Percentiles rank a stretch among this genome's conserved stretches.
These are phyloP conservation scores for Bombus waltoni DNA, from an alignment of 1,140 invertebrate species.

Conservation along the genomic window DNA sequence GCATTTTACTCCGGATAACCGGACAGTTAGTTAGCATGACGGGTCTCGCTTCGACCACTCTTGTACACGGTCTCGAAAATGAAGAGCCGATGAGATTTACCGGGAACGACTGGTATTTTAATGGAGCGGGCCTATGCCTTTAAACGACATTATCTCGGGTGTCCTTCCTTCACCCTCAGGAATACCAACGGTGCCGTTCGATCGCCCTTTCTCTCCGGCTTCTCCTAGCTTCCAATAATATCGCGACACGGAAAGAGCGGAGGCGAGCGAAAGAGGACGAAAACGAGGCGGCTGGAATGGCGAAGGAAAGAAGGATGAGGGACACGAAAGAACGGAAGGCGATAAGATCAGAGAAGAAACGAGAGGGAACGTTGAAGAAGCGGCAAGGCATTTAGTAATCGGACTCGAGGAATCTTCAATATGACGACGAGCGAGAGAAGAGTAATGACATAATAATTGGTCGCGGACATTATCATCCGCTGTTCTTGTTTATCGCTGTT, in stretches of 20 bases:
- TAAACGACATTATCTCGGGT: conserved; percentile 62
- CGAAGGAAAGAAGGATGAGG: neutral
- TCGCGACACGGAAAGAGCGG: conserved; percentile 43
- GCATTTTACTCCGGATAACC: conserved; percentile 13
- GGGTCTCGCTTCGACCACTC: neutral
- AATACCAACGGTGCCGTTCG: conserved; percentile 62
- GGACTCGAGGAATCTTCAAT: conserved; percentile 63
- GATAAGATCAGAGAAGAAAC: neutral
- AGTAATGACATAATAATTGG: conserved; percentile 52
- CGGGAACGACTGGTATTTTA: conserved; percentile 61
- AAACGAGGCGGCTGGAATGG: conserved; percentile 32
- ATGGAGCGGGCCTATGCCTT: conserved; percentile 59
- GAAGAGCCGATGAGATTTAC: conserved; percentile 63
- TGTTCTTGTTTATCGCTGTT: neutral
- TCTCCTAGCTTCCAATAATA: conserved; percentile 54
- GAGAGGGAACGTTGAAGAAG: neutral
- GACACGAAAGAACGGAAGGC: neutral
- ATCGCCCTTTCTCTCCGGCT: conserved; percentile 23
- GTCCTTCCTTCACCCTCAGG: conserved; percentile 60
- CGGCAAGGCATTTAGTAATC: conserved; percentile 65
- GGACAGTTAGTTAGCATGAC: conserved; percentile 16
- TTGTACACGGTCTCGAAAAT: conserved; percentile 55
- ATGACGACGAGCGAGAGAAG: conserved; percentile 33
- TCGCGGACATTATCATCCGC: neutral
- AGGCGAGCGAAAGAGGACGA: conserved; percentile 25